Evolutionary conservation across 2,113 vertebrate species (phyloP), one percentile per base, ranked within the genome.

Genomic region (Nibea albiflora): DNA sequence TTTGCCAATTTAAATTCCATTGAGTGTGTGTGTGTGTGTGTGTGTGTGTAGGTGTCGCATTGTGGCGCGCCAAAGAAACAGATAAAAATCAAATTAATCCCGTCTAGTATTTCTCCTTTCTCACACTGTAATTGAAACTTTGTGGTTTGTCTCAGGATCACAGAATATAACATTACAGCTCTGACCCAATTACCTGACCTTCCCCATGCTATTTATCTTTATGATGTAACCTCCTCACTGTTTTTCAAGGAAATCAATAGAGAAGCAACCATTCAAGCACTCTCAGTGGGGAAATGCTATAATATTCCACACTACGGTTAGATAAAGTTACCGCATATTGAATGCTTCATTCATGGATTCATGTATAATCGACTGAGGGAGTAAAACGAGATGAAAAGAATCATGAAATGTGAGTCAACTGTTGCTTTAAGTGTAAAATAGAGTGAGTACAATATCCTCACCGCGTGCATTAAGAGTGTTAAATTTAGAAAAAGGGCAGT

Each of bases 21-120:
- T 22, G 2, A 70, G 6, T 15, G 3, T 7, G 31, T 35, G 31
- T 49, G 20, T 15, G 3, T 7, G 31, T 35, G 31, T 49, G 20
- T 46, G 39, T 54, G 8, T 42, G 28, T 35, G 1, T 56, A 9
- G 24, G 14, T 26, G 70, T 28, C 35, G 16, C 31, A 71, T 73
- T 84, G 69, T 84, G 86, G 22, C 8, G 35, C 35, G 8, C 35
- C 8, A 39, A 39, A 26, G 64, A 90, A 69, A 90, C 8, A 26
- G 20, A 69, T 42, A 70, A 42, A 63, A 92, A 94, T 85, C 80
- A 69, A 69, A 17, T 57, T 84, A 39, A 69, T 63, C 9, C 9
- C 52, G 81, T 39, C 35, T 86, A 50, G 90, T 89, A 80, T 69
- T 90, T 75, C 83, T 90, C 78, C 54, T 66, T 84, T 91, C 17